Evolutionary conservation across 1,140 invertebrate genomes (phyloP).

Genomic region (Drosophila cardini): DNA sequence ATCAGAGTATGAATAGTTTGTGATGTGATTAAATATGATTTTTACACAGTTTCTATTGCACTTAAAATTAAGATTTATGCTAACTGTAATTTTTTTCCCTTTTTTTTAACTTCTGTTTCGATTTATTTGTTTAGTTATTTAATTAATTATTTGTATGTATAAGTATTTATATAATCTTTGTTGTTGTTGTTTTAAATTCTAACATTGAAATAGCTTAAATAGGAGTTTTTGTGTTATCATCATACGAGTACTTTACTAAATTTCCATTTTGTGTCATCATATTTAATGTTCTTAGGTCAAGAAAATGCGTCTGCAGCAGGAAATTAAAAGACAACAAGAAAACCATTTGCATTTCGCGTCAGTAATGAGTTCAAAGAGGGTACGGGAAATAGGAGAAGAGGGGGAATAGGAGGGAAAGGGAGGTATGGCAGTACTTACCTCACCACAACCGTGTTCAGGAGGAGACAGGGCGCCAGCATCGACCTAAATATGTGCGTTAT

Average conservation of each 20-base stretch:
- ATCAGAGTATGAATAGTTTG: constrained; percentile 31
- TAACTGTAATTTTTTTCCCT: constrained; percentile 33
- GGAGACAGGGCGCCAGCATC: constrained; percentile 80
- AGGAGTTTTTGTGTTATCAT: constrained; percentile 61
- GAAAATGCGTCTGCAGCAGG: constrained; percentile 70
- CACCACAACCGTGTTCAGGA: constrained; percentile 80
- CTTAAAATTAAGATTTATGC: constrained; percentile 67
- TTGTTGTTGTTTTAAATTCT: constrained; percentile 53
- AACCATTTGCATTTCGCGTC: constrained; percentile 34
- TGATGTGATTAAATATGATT: constrained; percentile 64
- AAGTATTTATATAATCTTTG: constrained; percentile 52
- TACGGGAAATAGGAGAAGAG: background rate
- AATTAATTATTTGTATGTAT: constrained; percentile 40
- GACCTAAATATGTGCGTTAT: constrained; percentile 82
- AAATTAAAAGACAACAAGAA: constrained; percentile 37
- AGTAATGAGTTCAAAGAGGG: background rate
- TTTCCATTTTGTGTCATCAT: constrained; percentile 24
- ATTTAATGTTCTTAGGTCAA: constrained; percentile 73
- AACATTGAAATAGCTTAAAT: constrained; percentile 81
- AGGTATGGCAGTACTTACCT: constrained; percentile 77
- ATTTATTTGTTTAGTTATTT: constrained; percentile 14
- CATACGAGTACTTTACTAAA: constrained; percentile 39
- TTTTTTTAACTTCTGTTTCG: constrained; percentile 4
- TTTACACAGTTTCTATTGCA: constrained; percentile 58
- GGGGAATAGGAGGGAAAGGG: background rate